Conservation (phyloP, 2,888 invertebrate genomes). For the Latrodectus elegans region DNA sequence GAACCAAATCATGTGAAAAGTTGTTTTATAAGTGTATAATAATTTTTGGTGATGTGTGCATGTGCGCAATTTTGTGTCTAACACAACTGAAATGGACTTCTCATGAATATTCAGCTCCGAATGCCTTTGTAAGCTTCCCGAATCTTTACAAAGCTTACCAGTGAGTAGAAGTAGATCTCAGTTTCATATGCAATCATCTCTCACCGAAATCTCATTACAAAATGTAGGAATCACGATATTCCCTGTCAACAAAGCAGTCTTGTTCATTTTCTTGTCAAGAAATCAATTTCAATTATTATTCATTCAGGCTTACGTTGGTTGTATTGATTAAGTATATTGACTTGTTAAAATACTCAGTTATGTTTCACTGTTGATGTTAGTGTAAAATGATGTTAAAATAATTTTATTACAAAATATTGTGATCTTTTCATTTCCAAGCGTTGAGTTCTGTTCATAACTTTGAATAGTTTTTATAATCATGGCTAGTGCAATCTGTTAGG, state of each 20-base stretch:
- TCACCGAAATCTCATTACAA: background rate
- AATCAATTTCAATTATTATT: background rate
- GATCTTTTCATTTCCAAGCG: background rate
- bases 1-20: slow-evolving; percentile 62
- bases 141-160: background rate
- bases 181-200: background rate
- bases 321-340: background rate
- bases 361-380: slow-evolving; percentile 38
- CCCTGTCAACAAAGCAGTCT: background rate
- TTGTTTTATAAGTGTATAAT: slow-evolving; percentile 68
- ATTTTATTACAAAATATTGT: background rate
- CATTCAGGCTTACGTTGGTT: background rate
- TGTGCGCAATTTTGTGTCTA: slow-evolving; percentile 57
- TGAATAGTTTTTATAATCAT: slow-evolving; percentile 12
- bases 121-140: background rate
- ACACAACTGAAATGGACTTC: slow-evolving; percentile 32
- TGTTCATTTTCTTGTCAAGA: background rate
- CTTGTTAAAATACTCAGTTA: background rate
- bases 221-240: slow-evolving; percentile 5
- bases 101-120: slow-evolving; percentile 45
- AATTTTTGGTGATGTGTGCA: slow-evolving; percentile 64
- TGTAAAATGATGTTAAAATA: slow-evolving; percentile 2
- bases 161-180: background rate
- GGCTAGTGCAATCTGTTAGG: slow-evolving; percentile 63
- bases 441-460: slow-evolving; percentile 11